Percentiles rank a stretch among this genome's conserved stretches.
Evolutionary conservation across 2,113 vertebrate genomes (phyloP).

Genomic region (Terrapene triunguis): DNA sequence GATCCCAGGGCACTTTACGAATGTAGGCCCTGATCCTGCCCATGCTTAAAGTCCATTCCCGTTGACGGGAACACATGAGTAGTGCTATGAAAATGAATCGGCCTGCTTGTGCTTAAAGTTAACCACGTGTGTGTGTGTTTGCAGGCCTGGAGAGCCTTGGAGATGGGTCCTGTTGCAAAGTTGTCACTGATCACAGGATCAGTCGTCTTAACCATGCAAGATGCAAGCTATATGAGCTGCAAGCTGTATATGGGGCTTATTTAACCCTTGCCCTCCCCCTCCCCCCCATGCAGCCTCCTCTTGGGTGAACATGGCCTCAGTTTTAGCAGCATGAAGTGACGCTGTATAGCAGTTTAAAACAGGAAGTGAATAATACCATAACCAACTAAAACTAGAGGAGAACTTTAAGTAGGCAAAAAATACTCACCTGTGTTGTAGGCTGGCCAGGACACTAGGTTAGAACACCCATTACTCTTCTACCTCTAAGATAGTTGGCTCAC

Average conservation of each 20-base stretch:
- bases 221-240: not conserved
- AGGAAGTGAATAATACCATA: not conserved
- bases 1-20: not conserved
- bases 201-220: accelerated
- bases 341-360: not conserved
- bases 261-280: accelerated
- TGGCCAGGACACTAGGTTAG: not conserved
- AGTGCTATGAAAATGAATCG: not conserved
- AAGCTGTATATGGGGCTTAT: not conserved
- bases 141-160: not conserved
- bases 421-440: too few relatives aligned
- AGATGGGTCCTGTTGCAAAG: too few relatives aligned
- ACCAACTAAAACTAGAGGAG: not conserved
- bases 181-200: not conserved
- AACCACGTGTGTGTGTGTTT: not conserved
- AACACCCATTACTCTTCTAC: not conserved
- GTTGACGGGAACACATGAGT: not conserved
- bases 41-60: not conserved
- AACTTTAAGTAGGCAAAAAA: not conserved
- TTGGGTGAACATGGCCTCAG: not conserved
- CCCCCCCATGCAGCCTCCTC: not conserved
- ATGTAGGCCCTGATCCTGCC: not conserved
- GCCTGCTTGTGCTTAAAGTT: not conserved
- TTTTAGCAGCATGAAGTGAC: not conserved
- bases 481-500: not conserved